phyloP scores from a whole-genome alignment of 2,888 invertebrate species.

The Biston stratarius region DNA sequence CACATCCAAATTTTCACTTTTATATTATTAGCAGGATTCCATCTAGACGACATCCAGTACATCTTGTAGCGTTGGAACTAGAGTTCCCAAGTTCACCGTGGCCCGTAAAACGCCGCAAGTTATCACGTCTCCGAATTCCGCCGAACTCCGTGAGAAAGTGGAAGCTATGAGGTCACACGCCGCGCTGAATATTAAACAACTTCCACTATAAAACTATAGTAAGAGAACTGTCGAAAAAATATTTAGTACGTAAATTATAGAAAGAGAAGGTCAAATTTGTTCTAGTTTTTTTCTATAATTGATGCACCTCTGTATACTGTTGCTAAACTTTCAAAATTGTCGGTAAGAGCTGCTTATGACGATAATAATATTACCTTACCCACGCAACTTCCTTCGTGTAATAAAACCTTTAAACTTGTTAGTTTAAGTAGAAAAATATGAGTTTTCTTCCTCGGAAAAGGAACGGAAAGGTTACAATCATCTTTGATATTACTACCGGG shows the following conservation, averaged over 20 bases:
- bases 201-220: background rate
- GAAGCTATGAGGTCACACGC: background rate
- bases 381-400: background rate
- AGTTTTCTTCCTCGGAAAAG: constrained; percentile 17
- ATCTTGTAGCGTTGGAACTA: background rate
- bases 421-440: constrained; percentile 9
- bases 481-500: constrained; percentile 15
- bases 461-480: background rate
- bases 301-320: too few species aligned
- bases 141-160: background rate
- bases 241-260: too few species aligned
- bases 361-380: background rate
- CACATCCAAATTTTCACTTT: too few species aligned
- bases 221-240: background rate
- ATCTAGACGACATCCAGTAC: too few species aligned
- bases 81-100: background rate
- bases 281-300: too few species aligned
- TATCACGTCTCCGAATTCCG: constrained; percentile 13
- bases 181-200: constrained; percentile 9
- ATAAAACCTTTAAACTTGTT: constrained; percentile 4
- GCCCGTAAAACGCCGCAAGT: constrained; percentile 7
- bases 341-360: too few species aligned
- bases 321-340: too few species aligned
- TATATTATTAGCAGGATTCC: too few species aligned
- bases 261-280: too few species aligned